These are phyloP conservation scores for Rynchops niger DNA, from an alignment of 2,113 vertebrate species.

Conservation along the genomic window DNA sequence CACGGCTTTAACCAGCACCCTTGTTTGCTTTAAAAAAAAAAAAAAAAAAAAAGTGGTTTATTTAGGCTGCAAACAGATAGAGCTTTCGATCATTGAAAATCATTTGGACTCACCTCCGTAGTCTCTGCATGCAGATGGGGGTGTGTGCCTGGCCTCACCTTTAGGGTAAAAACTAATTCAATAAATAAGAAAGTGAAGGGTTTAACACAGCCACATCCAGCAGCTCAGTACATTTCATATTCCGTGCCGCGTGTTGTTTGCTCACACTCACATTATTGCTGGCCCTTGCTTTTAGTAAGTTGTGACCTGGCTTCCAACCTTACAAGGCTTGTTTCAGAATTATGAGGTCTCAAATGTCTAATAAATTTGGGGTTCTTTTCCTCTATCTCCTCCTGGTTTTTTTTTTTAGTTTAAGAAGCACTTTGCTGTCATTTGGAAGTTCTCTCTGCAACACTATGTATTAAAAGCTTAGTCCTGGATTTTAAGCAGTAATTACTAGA, in stretches of 20 bases:
- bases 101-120: rapidly evolving
- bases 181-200: not conserved
- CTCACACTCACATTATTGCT: not conserved
- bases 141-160: not conserved
- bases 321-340: not conserved
- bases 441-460: not conserved
- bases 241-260: rapidly evolving
- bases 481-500: not conserved
- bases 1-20: not conserved
- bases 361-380: not conserved
- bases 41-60: not conserved
- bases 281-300: not conserved
- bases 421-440: not conserved
- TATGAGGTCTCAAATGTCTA: not conserved
- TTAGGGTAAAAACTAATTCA: not conserved
- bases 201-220: not conserved
- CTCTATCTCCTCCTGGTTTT: not conserved
- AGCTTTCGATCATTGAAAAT: not conserved
- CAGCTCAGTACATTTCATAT: not conserved
- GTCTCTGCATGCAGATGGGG: not conserved
- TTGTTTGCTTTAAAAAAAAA: not conserved
- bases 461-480: not conserved
- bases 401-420: not conserved
- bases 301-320: not conserved
- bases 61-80: not conserved